Evolutionary conservation across 2,113 vertebrate genomes (phyloP).

Genomic region (Dicerorhinus sumatrensis): DNA sequence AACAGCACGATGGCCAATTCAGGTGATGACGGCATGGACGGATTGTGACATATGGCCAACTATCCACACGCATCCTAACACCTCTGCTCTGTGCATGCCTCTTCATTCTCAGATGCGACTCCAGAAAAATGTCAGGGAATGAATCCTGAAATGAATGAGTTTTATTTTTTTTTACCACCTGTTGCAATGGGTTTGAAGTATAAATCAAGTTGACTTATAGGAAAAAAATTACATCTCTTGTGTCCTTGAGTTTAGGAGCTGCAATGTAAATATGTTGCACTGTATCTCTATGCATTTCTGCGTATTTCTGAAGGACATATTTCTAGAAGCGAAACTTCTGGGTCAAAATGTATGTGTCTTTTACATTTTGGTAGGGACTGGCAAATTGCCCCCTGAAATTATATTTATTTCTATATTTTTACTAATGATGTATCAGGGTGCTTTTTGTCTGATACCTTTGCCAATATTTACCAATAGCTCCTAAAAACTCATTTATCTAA

Average conservation of each 20-base stretch:
- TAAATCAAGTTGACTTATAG: constrained; percentile 28
- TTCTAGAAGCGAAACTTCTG: constrained; percentile 23
- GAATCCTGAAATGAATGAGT: constrained; percentile 33
- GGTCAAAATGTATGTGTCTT: not conserved
- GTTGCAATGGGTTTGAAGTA: constrained; percentile 14
- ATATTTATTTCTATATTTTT: constrained; percentile 18
- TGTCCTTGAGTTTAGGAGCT: constrained; percentile 7
- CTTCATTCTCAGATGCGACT: not conserved
- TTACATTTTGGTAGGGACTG: not conserved
- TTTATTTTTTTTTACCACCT: constrained; percentile 49
- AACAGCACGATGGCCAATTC: not conserved
- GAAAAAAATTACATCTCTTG: not conserved
- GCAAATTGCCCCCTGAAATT: constrained; percentile 20
- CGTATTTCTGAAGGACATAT: not conserved
- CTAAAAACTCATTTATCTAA: constrained; percentile 50
- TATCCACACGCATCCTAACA: not conserved
- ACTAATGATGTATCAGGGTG: not conserved
- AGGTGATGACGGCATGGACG: not conserved
- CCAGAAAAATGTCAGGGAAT: constrained; percentile 16
- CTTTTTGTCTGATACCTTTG: not conserved
- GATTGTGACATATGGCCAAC: not conserved
- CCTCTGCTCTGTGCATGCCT: not conserved
- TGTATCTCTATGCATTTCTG: not conserved
- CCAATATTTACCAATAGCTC: constrained; percentile 28
- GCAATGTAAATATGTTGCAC: constrained; percentile 33